Evolutionary conservation across 2,888 invertebrate genomes (phyloP).

Genomic region (Anthrax anthrax): DNA sequence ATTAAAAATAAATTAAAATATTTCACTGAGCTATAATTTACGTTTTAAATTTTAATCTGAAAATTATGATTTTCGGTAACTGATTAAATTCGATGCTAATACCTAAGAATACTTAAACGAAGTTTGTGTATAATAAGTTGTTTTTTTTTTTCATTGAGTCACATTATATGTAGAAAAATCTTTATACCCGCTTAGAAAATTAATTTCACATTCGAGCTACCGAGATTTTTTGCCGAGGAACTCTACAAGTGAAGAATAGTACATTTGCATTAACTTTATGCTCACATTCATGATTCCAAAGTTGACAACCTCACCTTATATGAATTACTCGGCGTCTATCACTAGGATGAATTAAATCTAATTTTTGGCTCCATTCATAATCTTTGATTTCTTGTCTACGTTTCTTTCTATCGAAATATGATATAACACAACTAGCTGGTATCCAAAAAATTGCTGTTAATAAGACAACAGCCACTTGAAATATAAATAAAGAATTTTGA

Average conservation of each 20-base stretch:
- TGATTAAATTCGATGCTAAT: no score
- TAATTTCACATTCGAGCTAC: slow-evolving; percentile 25
- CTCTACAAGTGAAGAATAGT: slow-evolving; percentile 17
- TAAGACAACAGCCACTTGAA: slow-evolving; percentile 55
- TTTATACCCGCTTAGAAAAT: no score
- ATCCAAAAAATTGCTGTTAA: slow-evolving; percentile 90
- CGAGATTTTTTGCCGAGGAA: slow-evolving; percentile 33
- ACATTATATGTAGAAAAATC: no score
- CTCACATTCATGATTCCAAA: not conserved
- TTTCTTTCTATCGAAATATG: slow-evolving; percentile 67
- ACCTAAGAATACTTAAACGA: no score
- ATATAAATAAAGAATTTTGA: not conserved
- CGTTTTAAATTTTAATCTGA: no score
- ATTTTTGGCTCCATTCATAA: slow-evolving; percentile 52
- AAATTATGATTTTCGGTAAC: no score
- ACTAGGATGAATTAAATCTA: slow-evolving; percentile 59
- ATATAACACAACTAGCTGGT: slow-evolving; percentile 77
- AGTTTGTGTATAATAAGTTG: no score
- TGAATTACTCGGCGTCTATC: slow-evolving; percentile 56
- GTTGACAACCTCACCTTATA: slow-evolving; percentile 36
- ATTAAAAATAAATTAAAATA: no score
- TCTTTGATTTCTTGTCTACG: slow-evolving; percentile 55
- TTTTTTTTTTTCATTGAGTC: no score
- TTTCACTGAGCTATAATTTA: no score
- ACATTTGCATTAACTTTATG: not conserved